Conservation (phyloP, 64 coral and sea anemone species). For the Stichodactyla mertensii region DNA sequence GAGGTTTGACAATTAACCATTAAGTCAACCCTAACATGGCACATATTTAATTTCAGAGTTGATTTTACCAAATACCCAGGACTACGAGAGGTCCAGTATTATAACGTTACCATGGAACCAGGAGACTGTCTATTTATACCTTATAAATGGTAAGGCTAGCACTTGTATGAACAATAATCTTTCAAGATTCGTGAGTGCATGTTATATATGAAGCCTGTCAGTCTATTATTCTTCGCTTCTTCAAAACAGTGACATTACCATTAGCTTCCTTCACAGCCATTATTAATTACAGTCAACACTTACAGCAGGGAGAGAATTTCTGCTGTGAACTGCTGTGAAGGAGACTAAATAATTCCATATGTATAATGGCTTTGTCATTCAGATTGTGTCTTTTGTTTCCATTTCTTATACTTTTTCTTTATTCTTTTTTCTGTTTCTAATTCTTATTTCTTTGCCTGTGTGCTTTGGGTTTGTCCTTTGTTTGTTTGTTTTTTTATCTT, state of each 20-base stretch:
- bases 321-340: too few relatives aligned
- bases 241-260: too few relatives aligned
- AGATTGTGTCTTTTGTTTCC: neutral
- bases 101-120: constrained; percentile 84
- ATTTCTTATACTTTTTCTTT: neutral
- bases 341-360: too few relatives aligned
- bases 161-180: too few relatives aligned
- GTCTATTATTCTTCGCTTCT: too few relatives aligned
- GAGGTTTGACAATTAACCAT: too few relatives aligned
- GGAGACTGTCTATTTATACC: constrained; percentile 96
- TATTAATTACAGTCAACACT: too few relatives aligned
- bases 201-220: too few relatives aligned
- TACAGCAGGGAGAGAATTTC: too few relatives aligned
- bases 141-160: constrained; percentile 73
- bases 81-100: constrained; percentile 74
- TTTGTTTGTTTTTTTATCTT: neutral
- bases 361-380: neutral
- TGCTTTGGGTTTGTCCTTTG: neutral
- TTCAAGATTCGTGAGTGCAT: too few relatives aligned
- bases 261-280: too few relatives aligned
- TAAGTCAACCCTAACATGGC: neutral
- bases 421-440: neutral
- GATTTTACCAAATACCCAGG: constrained; percentile 95
- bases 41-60: constrained; percentile 54
- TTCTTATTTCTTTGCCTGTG: neutral